Evolutionary conservation across 2,888 invertebrate genomes (phyloP), one percentile per base, ranked within the genome.

Genomic region (Dexiosoma caninum): DNA sequence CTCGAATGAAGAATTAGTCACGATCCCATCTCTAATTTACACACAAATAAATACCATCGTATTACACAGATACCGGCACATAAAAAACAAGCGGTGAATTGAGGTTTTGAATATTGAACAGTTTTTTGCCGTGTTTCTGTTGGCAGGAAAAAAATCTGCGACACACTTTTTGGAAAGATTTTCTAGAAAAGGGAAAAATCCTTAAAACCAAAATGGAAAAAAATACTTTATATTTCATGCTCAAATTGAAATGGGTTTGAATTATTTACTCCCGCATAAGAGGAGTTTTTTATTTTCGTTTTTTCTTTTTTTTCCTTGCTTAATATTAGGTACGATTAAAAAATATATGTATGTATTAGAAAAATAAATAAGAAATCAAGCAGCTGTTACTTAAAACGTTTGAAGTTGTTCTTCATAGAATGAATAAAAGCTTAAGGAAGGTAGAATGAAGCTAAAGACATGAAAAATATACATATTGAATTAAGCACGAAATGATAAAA

Each of bases 31-130:
- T 30, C 51, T 30, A 30, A 14, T 16, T 6, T 23, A 44, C n/a
- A 67, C 59, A 14, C 16, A 32, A 57, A 67, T 23, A 21, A 10
- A 32, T 14, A 66, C 19, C 57, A 37, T 23, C 6, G 10, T 19
- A 55, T 5, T 12, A 37, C 8, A 74, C 10, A 46, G 35, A 57
- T 66, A 64, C 46, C 4, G 12, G 9, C 12, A 44, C 10, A 23
- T 9, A 32, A n/a, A 10, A 21, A 35, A 60, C 12, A 71, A 71
- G 40, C 40, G 66, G 44, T 62, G 76, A 53, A 60, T 53, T 21
- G 23, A 76, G 76, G 60, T 80, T 80, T 80, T 80, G 80, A 80
- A 80, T 80, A 80, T 80, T 80, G 80, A 80, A 71, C 76, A 80
- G 71, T 60, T 76, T 80, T 80, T 60, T 51, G 12, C 19, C n/a